Evolutionary conservation across 2,797 vertebrate species (phyloP).

Genomic region (Phataginus tricuspis): DNA sequence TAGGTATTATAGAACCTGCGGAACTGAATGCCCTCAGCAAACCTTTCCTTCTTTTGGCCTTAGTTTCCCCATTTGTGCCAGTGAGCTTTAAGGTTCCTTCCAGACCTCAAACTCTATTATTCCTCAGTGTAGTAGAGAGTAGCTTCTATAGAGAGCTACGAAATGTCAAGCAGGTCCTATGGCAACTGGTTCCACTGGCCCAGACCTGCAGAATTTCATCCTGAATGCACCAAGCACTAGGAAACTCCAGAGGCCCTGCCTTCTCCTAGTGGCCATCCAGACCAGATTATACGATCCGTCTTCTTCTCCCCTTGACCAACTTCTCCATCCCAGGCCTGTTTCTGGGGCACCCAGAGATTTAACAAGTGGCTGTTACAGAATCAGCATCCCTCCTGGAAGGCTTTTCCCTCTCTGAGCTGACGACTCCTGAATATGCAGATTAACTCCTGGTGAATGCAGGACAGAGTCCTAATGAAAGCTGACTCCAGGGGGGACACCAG

Average conservation of each 20-base stretch:
- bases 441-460: background rate
- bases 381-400: background rate
- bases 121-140: background rate
- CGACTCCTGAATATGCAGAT: background rate
- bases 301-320: background rate
- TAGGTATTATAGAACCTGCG: background rate
- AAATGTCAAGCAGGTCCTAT: background rate
- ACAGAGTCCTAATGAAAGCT: background rate
- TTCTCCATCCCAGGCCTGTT: background rate
- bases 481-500: background rate
- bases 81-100: background rate
- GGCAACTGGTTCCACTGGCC: background rate
- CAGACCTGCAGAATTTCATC: background rate
- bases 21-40: background rate
- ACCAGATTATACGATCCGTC: background rate
- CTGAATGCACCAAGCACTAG: background rate
- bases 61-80: background rate
- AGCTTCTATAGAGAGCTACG: background rate
- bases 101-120: background rate
- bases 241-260: background rate
- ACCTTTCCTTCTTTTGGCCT: background rate
- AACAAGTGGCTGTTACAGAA: constrained; percentile 52
- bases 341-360: background rate
- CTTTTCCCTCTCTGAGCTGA: background rate
- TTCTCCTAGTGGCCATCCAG: background rate